Evolutionary conservation across 2,888 invertebrate genomes (phyloP).

Genomic region (Zygaena filipendulae): DNA sequence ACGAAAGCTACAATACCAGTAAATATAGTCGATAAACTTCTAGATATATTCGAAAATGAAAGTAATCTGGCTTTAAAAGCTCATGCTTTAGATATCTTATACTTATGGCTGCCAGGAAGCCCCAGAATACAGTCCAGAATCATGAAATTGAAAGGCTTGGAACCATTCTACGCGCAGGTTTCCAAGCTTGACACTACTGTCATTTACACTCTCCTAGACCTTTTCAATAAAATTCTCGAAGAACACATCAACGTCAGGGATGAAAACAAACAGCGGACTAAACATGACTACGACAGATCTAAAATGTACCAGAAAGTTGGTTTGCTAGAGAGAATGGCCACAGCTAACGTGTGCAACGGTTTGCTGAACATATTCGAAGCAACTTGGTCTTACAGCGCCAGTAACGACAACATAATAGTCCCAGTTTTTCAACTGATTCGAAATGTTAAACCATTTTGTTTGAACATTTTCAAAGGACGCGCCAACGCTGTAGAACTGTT

Average conservation of each 20-base stretch:
- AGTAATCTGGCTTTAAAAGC: constrained; percentile 32
- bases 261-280: constrained; percentile 19
- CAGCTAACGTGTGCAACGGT: constrained; percentile 34
- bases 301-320: constrained; percentile 39
- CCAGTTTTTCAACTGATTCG: constrained; percentile 32
- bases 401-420: constrained; percentile 22
- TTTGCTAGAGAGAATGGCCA: constrained; percentile 36
- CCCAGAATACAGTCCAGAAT: constrained; percentile 40
- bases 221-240: constrained; percentile 41
- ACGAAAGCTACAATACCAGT: constrained; percentile 28
- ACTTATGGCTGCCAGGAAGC: constrained; percentile 40
- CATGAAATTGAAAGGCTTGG: constrained; percentile 43
- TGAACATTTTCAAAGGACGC: constrained; percentile 25
- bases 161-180: constrained; percentile 42
- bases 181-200: constrained; percentile 28
- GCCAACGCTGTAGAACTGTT: constrained; percentile 27
- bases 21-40: constrained; percentile 30
- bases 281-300: constrained; percentile 23
- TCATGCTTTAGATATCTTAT: constrained; percentile 33
- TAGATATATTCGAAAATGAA: constrained; percentile 40
- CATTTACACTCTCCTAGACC: constrained; percentile 28
- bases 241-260: constrained; percentile 35
- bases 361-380: constrained; percentile 33
- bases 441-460: constrained; percentile 35
- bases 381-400: constrained; percentile 22